Percentiles rank a stretch among this genome's conserved stretches.
These are phyloP conservation scores for Rhamphomyia laevipes DNA, from an alignment of 2,888 invertebrate species.

Conservation along the genomic window DNA sequence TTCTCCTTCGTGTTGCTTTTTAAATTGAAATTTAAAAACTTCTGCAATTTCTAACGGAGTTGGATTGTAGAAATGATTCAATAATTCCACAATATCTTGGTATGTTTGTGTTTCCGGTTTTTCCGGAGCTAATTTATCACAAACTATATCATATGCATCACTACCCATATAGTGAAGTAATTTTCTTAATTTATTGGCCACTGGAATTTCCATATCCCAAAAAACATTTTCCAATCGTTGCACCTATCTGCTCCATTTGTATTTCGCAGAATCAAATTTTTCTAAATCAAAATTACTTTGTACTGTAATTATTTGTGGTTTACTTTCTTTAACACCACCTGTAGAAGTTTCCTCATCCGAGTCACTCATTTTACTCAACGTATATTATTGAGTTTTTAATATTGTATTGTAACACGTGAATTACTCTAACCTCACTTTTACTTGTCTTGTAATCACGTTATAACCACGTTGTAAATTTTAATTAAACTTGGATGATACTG, in stretches of 20 bases:
- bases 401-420: no score
- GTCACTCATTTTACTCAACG: no score
- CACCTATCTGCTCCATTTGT: neutral
- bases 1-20: constrained; percentile 18
- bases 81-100: neutral
- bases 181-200: neutral
- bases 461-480: no score
- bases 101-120: neutral
- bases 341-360: no score
- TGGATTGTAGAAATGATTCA: neutral
- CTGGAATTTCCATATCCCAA: neutral
- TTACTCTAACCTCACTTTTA: no score
- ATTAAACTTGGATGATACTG: no score
- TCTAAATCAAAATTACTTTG: neutral
- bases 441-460: no score
- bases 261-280: neutral
- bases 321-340: neutral
- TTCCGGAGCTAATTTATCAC: neutral
- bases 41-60: constrained; percentile 18
- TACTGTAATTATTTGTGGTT: neutral
- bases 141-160: neutral
- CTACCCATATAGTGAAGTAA: neutral
- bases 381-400: no score
- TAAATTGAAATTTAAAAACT: constrained; percentile 15
- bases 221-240: neutral